Base-by-base conservation (phyloP, 2,888 invertebrate species). In the Orthosia gracilis region DNA sequence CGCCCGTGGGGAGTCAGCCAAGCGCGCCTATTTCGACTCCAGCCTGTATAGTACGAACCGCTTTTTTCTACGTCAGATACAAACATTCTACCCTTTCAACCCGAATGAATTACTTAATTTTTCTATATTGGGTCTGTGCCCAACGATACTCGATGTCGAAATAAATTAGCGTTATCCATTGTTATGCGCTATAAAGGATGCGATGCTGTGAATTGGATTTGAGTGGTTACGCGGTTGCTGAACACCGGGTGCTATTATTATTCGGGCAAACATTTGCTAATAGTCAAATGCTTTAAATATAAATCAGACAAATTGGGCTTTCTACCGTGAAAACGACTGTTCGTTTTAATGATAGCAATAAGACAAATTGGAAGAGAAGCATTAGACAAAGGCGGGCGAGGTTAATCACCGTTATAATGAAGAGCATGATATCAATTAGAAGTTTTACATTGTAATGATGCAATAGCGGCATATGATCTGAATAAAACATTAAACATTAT, bases 31-130 rank as follows among this genome's bases (percentile, higher is more conserved):
- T 94, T 93, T 88, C 91, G 80, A 91, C 91, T 94, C 92, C 94
- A 93, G 93, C 91, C 93, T 94, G n/a, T 52, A 70, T 50, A 31
- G 90, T 91, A 93, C 55, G 90, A 92, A 92, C 91, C 90, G 88
- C 89, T 93, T 95, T 95, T 95, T 95, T 91, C 91, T 91, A 92
- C 89, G 95, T 95, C 95, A 95, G 93, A 93, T 90, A 94, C 94
- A 95, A 93, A 91, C 93, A 91, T 91, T n/a, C n/a, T 91, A 96
- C 95, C 95, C 96, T 94, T 96, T 95, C 94, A 92, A 93, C 91
- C 91, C 92, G 91, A 95, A 96, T 94, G 94, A 95, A 96, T 96
- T 94, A 94, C 95, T 95, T 95, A 95, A 95, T 96, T 95, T 95
- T 94, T 95, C 92, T 92, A 91, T 92, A 92, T 92, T 91, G 90